phyloP scores from a whole-genome alignment of 2,888 invertebrate species.

The Electrophaes corylata region DNA sequence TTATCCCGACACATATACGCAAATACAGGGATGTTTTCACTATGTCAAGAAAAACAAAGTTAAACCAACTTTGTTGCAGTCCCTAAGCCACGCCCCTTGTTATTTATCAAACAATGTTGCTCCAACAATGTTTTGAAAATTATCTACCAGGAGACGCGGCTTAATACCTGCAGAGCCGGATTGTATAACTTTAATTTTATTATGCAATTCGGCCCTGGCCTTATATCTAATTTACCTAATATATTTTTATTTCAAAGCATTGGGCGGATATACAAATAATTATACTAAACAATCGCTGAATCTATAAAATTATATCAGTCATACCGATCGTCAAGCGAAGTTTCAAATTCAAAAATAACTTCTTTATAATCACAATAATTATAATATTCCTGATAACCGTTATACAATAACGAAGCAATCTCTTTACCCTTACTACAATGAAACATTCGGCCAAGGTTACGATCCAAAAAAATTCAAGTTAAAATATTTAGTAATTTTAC shows the following conservation, averaged over 20 bases:
- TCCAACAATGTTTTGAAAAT: too few relatives aligned
- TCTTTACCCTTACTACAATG: slow-evolving; percentile 1
- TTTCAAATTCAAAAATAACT: not conserved
- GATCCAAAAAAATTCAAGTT: not conserved
- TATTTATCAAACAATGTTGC: too few relatives aligned
- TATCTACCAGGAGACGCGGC: too few relatives aligned
- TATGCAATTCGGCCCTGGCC: too few relatives aligned
- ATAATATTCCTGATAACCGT: not conserved
- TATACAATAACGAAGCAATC: slow-evolving; percentile 2
- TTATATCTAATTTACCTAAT: not conserved
- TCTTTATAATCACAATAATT: not conserved
- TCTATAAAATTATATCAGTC: slow-evolving; percentile 3
- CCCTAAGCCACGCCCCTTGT: too few relatives aligned
- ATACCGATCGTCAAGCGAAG: slow-evolving; percentile 5
- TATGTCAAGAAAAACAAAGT: too few relatives aligned
- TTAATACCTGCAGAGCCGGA: too few relatives aligned
- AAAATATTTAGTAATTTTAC: too few relatives aligned
- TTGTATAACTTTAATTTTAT: too few relatives aligned
- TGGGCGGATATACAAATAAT: slow-evolving; percentile 12
- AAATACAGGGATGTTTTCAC: too few relatives aligned
- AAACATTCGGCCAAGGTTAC: not conserved
- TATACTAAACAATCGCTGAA: not conserved
- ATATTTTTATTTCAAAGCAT: not conserved
- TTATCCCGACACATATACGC: too few relatives aligned
- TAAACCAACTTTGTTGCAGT: too few relatives aligned